Base-by-base conservation (phyloP, 92 coral and sea anemone genomes). In the Blastomussa wellsi region DNA sequence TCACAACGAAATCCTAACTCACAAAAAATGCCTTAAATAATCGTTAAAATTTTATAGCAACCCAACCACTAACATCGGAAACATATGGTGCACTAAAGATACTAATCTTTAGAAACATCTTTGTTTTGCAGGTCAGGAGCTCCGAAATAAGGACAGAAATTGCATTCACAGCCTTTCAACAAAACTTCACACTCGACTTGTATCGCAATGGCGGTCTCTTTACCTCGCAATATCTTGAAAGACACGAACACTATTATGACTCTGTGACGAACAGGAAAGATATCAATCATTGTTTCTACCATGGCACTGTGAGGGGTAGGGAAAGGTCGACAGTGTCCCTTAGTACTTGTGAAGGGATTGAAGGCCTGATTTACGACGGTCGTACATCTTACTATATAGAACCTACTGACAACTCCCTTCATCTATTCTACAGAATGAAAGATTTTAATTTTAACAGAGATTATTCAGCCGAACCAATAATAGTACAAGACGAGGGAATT, bases 271-370 rank as follows among this genome's bases (percentile, higher is more conserved):
- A 47, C 31, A 36, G 2, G n/a, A 17, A 29, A 37, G 28, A 29
- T n/a, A 4, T 72, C 3, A 52, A 52, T 59, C 82, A 83, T 33
- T 93, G 95, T 60, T 93, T 90, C 72, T 90, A 79, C 65, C 93
- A 90, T 36, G 95, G 95, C 36, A 87, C 74, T 52, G 69, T 88
- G 17, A 79, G 86, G 70, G 91, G 93, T 22, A 85, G 68, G 76
- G 85, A 83, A 53, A 51, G 72, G 77, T 93, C 95, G 36, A 73
- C 59, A 35, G 90, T 88, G n/a, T 89, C 95, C 33, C 41, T 93
- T 13, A 81, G 88, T 38, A 88, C 93, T 15, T 93, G 95, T 49
- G 91, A 88, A 41, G 95, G 95, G 65, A 76, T 89, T 22, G 92
- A 89, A 66, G 88, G 88, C 31, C 51, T 76, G 20, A 77, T 85